Evolutionary conservation across 1,140 invertebrate species (phyloP).

Genomic region (Propsilocerus akamusi): DNA sequence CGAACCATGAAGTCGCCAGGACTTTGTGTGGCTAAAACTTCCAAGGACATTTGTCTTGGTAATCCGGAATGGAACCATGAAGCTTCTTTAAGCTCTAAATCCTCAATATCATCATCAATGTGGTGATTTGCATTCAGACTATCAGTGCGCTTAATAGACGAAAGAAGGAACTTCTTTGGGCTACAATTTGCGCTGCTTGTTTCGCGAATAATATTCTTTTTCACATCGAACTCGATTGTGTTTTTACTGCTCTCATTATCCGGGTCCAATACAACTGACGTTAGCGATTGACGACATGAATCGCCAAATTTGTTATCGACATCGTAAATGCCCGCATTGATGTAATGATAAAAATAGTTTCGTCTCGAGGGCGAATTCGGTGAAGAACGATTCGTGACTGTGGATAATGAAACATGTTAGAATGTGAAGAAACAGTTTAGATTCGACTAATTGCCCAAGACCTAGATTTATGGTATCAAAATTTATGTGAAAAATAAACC

Average conservation of each 20-base stretch:
- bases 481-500: background rate
- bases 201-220: background rate
- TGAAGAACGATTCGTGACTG: background rate
- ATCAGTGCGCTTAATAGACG: background rate
- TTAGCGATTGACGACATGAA: conserved; percentile 1
- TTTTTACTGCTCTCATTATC: background rate
- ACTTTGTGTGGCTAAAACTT: conserved; percentile 70
- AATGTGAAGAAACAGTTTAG: background rate
- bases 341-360: background rate
- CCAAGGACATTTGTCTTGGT: conserved; percentile 58
- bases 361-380: background rate
- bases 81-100: conserved; percentile 55
- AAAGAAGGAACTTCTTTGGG: background rate
- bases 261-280: background rate
- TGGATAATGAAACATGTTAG: background rate
- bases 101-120: conserved; percentile 25
- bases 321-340: conserved; percentile 1
- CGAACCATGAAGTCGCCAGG: conserved; percentile 83
- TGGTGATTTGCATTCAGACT: conserved; percentile 1
- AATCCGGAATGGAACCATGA: conserved; percentile 88
- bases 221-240: background rate
- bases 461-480: background rate
- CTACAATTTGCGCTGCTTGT: conserved; percentile 1
- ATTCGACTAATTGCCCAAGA: too few species aligned
- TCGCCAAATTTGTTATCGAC: background rate